Evolutionary conservation across 2,113 vertebrate genomes (phyloP).

Genomic region (Rhea pennata): DNA sequence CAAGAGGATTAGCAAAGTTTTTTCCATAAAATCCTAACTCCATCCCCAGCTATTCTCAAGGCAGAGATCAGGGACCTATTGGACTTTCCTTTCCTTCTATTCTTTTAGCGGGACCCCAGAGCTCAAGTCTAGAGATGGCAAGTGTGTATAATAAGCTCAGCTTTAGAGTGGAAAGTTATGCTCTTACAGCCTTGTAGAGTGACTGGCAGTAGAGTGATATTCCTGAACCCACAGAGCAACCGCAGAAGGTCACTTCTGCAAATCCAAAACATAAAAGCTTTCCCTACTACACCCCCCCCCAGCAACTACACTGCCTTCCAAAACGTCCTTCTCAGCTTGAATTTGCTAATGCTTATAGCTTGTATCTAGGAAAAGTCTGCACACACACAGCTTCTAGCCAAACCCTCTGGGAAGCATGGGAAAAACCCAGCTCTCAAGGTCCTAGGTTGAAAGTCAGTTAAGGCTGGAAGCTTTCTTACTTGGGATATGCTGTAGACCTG

Average conservation of each 20-base stretch:
- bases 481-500: neutral
- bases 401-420: neutral
- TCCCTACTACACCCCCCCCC: neutral
- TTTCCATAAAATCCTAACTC: neutral
- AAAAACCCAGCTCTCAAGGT: neutral
- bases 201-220: neutral
- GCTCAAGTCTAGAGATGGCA: neutral
- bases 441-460: neutral
- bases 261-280: neutral
- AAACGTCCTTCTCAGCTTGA: neutral
- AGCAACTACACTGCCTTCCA: neutral
- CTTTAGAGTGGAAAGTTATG: neutral
- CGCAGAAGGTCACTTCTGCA: neutral
- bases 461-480: neutral
- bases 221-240: neutral
- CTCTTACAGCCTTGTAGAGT: neutral
- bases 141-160: neutral
- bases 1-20: neutral
- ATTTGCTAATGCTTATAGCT: neutral
- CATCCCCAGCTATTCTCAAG: neutral
- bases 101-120: neutral
- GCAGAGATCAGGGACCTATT: neutral
- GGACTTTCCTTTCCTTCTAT: neutral
- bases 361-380: neutral
- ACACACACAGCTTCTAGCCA: fast-evolving